A percentile compares a stretch with the other conserved stretches of the same genome.
Evolutionary conservation across 2,113 vertebrate genomes (phyloP).

Genomic region (Rhipidura dahli): DNA sequence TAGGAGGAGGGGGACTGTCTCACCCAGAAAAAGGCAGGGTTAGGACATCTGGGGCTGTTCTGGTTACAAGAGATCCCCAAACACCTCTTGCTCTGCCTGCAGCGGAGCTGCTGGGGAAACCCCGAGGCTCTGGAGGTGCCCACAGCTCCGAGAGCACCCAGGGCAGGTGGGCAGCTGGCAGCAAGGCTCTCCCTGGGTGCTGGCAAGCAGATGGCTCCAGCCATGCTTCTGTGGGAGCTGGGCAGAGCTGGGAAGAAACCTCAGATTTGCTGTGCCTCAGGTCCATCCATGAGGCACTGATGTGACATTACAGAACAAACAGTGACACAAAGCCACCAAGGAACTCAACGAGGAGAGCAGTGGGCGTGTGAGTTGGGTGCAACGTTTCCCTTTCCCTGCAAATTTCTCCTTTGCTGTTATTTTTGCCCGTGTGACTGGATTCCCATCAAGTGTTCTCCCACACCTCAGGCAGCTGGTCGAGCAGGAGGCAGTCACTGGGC

Average conservation of each 20-base stretch:
- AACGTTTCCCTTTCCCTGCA: conserved; percentile 40
- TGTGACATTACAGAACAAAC: conserved; percentile 5
- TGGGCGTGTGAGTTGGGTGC: conserved; percentile 37
- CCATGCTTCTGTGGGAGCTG: accelerated
- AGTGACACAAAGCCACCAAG: conserved; percentile 22
- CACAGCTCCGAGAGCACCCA: not conserved
- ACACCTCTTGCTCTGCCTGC: not conserved
- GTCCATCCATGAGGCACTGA: not conserved
- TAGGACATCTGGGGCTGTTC: not conserved
- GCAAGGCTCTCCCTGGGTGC: accelerated
- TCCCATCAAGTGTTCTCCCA: conserved; percentile 45
- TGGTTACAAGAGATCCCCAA: not conserved
- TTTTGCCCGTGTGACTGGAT: conserved; percentile 29
- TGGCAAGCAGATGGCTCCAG: not conserved
- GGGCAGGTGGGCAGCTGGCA: accelerated
- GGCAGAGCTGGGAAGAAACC: not conserved
- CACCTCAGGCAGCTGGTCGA: conserved; percentile 35
- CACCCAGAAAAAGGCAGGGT: not conserved
- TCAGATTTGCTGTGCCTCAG: not conserved
- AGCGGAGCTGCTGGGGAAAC: not conserved
- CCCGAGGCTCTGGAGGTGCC: not conserved
- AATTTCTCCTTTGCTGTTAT: conserved; percentile 59
- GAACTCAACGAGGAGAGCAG: conserved; percentile 40
- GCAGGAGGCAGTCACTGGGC: not conserved
- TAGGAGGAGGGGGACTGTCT: not conserved